These are phyloP conservation scores for Pempheris klunzingeri DNA, from an alignment of 2,797 vertebrate species.

Conservation along the genomic window DNA sequence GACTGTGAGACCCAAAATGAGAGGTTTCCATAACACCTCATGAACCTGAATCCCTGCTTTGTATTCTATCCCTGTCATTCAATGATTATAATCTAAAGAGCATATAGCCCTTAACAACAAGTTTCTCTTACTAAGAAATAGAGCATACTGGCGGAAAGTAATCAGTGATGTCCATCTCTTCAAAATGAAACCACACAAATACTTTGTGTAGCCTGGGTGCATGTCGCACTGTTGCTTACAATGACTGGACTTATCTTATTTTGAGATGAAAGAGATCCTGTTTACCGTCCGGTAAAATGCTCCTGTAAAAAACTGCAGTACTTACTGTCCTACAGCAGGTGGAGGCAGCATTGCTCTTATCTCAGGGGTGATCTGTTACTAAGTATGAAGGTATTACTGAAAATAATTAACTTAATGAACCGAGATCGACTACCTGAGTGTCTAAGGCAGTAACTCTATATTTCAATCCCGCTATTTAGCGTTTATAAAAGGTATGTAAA, in stretches of 20 bases:
- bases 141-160: not conserved
- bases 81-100: no score
- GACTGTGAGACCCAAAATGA: no score
- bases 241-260: not conserved
- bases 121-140: not conserved
- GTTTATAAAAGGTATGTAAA: not conserved
- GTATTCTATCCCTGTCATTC: no score
- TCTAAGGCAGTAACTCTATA: not conserved
- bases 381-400: constrained; percentile 5
- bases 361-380: constrained; percentile 1
- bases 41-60: no score
- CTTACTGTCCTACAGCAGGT: constrained; percentile 60
- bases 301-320: constrained; percentile 46
- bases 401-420: not conserved
- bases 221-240: not conserved
- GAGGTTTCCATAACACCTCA: no score
- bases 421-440: not conserved
- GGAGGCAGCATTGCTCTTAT: constrained; percentile 60
- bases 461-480: not conserved
- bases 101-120: not conserved
- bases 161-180: not conserved
- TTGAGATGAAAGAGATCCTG: not conserved
- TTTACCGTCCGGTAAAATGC: not conserved
- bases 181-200: not conserved
- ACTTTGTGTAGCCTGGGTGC: not conserved